Base-by-base conservation (phyloP, 2,888 invertebrate genomes). In the Schrankia costaestrigalis region DNA sequence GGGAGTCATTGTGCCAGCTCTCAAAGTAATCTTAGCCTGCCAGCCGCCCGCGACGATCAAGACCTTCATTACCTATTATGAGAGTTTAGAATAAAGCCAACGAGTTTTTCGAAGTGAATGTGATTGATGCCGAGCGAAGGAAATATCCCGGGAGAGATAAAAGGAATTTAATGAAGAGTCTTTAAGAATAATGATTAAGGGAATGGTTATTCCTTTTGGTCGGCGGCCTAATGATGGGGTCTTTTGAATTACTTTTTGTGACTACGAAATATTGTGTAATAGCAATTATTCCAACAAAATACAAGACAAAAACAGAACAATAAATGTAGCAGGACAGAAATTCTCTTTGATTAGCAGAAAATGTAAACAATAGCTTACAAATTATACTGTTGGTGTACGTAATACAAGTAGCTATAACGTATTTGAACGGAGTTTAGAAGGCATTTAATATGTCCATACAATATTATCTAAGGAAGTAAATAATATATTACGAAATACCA, bases 141-240 rank as follows among this genome's bases (percentile, higher is more conserved):
- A 85, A 86, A 86, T 84, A 85, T 84, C 86, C 81, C 75, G 77
- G 70, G 78, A 84, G 80, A 87, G 84, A 86, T 85, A 85, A 86
- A 86, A 86, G 84, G 86, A 87, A 83, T 86, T 85, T 86, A 85
- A 87, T 87, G 87, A 86, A 86, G 83, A 86, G 77, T 85, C 85
- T 85, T 87, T 85, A 85, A 84, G 84, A 86, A 86, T 85, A 84
- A 85, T 86, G 82, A 85, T 85, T 86, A 85, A 85, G 82, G 76
- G 78, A 85, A 86, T 80, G 84, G 84, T 84, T 85, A 85, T 86
- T 85, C 81, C 82, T 84, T 84, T 85, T 78, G 77, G 78, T 83
- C 71, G 72, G 70, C 71, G 57, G 72, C 67, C 75, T 85, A 84
- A 85, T 86, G 82, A 87, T 78, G 74, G 79, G 70, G 73, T 77